phyloP scores from a whole-genome alignment of 2,797 vertebrate species.

The Micromesistius poutassou region DNA sequence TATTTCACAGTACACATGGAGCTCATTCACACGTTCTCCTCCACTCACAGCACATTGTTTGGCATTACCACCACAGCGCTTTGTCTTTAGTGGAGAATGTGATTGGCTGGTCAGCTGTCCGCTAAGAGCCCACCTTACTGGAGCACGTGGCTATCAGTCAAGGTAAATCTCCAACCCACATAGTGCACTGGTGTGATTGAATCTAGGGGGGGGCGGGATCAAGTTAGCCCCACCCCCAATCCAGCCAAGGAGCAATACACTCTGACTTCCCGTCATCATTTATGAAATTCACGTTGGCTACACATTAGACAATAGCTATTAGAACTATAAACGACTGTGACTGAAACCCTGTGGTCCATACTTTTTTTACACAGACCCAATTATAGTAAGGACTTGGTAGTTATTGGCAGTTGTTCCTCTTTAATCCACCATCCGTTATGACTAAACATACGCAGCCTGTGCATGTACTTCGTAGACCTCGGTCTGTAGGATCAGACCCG shows the following conservation, averaged over 20 bases:
- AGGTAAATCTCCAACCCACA: conserved; percentile 9
- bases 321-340: not conserved
- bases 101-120: conserved; percentile 39
- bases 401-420: not conserved
- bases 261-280: not conserved
- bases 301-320: not conserved
- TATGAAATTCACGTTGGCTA: not conserved
- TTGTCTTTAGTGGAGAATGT: conserved; percentile 56
- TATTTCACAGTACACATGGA: conserved; percentile 33
- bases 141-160: conserved; percentile 31
- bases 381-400: not conserved
- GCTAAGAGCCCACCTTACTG: conserved; percentile 23
- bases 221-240: conserved; percentile 6
- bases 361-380: not conserved
- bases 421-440: not conserved
- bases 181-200: conserved; percentile 17
- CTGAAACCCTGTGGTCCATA: not conserved
- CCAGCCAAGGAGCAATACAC: not conserved
- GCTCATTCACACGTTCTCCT: conserved; percentile 10
- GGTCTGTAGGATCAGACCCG: too few relatives aligned
- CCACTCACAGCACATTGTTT: conserved; percentile 16
- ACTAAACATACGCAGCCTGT: not conserved
- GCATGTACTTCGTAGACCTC: not conserved
- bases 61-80: conserved; percentile 40
- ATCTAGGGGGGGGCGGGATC: conserved; percentile 38